phyloP scores from a whole-genome alignment of 2,113 vertebrate genomes.

The Sorex araneus region DNA sequence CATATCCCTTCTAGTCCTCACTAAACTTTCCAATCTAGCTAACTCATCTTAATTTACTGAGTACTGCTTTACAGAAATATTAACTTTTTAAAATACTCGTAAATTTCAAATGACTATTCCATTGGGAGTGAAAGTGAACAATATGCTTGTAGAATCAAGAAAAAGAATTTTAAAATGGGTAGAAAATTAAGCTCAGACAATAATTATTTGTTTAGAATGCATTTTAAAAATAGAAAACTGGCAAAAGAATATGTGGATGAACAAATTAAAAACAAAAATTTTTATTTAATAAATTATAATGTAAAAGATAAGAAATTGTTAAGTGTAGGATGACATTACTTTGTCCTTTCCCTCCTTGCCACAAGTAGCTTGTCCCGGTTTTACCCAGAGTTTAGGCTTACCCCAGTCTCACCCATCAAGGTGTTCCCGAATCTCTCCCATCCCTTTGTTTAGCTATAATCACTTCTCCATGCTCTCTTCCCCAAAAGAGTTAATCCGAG shows the following conservation, averaged over 20 bases:
- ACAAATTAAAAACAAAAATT: neutral
- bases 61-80: neutral
- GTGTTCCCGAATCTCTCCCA: no score
- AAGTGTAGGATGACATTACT: no score
- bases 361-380: no score
- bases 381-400: no score
- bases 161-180: neutral
- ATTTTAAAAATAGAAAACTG: neutral
- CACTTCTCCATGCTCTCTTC: no score
- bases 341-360: no score
- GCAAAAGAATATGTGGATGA: neutral
- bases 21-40: neutral
- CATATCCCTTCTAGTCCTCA: neutral
- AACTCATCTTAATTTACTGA: slow-evolving; percentile 11
- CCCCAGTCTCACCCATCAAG: no score
- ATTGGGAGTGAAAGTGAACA: neutral
- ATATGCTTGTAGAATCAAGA: neutral
- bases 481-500: no score
- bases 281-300: neutral
- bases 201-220: slow-evolving; percentile 13
- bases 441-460: no score
- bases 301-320: no score
- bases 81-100: neutral
- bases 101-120: neutral
- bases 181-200: neutral